Conservation (phyloP, 2,113 vertebrate species). For the Phalacrocorax brasilianus region DNA sequence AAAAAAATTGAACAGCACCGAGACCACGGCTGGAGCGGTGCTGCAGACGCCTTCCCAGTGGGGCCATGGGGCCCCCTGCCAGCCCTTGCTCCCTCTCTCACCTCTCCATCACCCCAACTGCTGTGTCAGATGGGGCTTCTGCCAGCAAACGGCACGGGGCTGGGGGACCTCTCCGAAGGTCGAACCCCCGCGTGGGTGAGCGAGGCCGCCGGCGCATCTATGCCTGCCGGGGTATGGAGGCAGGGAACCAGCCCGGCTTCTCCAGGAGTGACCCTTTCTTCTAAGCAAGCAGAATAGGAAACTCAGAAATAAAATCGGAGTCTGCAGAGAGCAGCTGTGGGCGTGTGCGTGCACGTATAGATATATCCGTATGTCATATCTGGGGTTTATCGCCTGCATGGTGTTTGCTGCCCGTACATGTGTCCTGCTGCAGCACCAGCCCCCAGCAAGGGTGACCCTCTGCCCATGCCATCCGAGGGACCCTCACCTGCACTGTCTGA, state of each 20-base stretch:
- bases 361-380: no score
- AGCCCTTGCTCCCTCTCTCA: background rate
- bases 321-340: background rate
- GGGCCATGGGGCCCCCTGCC: no score
- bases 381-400: fast-evolving
- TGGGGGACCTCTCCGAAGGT: no score
- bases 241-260: background rate
- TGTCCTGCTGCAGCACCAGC: fast-evolving
- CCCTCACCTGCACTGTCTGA: background rate
- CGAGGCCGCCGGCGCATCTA: fast-evolving
- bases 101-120: background rate
- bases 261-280: background rate
- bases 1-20: background rate
- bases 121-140: background rate
- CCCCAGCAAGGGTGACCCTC: background rate
- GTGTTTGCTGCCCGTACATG: fast-evolving
- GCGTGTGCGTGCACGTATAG: no score
- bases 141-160: fast-evolving
- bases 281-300: no score
- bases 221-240: fast-evolving
- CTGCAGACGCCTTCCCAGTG: fast-evolving
- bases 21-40: background rate
- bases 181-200: fast-evolving
- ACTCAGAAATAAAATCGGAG: background rate
- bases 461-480: background rate